Evolutionary conservation across 2,888 invertebrate species (phyloP).

Genomic region (Troides oblongomaculatus): DNA sequence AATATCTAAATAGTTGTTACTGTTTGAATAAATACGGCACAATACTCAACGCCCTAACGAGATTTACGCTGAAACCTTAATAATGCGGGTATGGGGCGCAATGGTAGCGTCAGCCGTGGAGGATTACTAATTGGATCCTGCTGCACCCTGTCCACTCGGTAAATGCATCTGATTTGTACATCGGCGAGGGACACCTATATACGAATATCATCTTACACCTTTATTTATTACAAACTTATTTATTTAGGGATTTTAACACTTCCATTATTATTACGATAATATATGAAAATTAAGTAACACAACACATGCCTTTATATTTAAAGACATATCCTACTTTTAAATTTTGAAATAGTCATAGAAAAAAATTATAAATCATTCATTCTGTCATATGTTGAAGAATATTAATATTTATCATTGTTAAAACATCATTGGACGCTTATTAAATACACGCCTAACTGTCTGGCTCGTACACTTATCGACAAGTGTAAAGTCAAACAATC

Average conservation of each 20-base stretch:
- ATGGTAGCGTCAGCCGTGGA: slow-evolving; percentile 36
- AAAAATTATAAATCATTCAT: neutral
- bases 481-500: slow-evolving; percentile 13
- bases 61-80: slow-evolving; percentile 47
- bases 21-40: slow-evolving; percentile 32
- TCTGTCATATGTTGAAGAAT: no score
- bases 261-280: neutral
- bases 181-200: slow-evolving; percentile 7
- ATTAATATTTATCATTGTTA: neutral
- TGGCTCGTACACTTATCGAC: slow-evolving; percentile 14
- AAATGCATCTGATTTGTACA: slow-evolving; percentile 40
- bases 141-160: slow-evolving; percentile 40
- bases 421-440: neutral
- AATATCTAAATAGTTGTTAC: slow-evolving; percentile 40
- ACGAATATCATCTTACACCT: neutral
- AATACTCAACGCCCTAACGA: slow-evolving; percentile 42
- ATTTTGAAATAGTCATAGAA: neutral
- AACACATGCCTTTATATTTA: neutral
- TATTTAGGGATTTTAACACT: neutral
- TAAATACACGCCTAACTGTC: slow-evolving; percentile 9
- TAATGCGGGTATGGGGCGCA: slow-evolving; percentile 38
- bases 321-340: neutral
- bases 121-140: slow-evolving; percentile 53
- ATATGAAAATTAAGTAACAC: neutral
- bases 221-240: neutral